These are phyloP conservation scores for Musca vetustissima DNA, from an alignment of 1,140 invertebrate genomes.

Conservation along the genomic window DNA sequence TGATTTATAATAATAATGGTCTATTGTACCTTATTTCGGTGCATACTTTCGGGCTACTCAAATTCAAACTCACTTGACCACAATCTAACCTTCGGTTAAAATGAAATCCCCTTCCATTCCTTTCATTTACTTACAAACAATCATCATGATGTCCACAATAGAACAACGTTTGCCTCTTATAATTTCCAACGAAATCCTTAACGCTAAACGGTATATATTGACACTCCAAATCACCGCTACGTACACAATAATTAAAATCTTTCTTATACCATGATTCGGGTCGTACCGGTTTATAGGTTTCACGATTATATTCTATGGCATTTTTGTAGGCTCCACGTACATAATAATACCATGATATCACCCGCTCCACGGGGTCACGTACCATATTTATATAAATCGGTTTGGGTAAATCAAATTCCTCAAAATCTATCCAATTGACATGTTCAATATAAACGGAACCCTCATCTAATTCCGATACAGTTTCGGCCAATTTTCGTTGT, in stretches of 20 bases:
- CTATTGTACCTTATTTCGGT: too few relatives aligned
- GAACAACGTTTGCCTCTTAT: conserved; percentile 76
- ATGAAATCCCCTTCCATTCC: not conserved
- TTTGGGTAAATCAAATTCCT: conserved; percentile 70
- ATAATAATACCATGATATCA: conserved; percentile 83
- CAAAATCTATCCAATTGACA: conserved; percentile 59
- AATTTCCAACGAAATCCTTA: conserved; percentile 75
- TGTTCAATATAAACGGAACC: conserved; percentile 46
- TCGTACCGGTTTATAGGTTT: conserved; percentile 76
- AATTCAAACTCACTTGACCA: not conserved
- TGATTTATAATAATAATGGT: too few relatives aligned
- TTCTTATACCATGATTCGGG: conserved; percentile 83
- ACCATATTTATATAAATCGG: conserved; percentile 89
- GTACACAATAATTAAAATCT: conserved; percentile 83
- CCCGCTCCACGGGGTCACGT: conserved; percentile 82
- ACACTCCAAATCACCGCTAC: conserved; percentile 78
- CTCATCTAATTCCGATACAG: conserved; percentile 1
- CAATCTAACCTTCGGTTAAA: too few relatives aligned
- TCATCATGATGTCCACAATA: conserved; percentile 80
- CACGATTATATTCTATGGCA: conserved; percentile 59
- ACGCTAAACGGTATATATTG: conserved; percentile 71
- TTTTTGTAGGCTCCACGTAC: conserved; percentile 73
- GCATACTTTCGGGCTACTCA: too few relatives aligned
- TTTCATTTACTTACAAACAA: conserved; percentile 69
- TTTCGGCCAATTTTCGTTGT: conserved; percentile 48